Percentiles rank a stretch among this genome's conserved stretches.
phyloP scores from a whole-genome alignment of 2,113 vertebrate species.

The Blennius ocellaris region DNA sequence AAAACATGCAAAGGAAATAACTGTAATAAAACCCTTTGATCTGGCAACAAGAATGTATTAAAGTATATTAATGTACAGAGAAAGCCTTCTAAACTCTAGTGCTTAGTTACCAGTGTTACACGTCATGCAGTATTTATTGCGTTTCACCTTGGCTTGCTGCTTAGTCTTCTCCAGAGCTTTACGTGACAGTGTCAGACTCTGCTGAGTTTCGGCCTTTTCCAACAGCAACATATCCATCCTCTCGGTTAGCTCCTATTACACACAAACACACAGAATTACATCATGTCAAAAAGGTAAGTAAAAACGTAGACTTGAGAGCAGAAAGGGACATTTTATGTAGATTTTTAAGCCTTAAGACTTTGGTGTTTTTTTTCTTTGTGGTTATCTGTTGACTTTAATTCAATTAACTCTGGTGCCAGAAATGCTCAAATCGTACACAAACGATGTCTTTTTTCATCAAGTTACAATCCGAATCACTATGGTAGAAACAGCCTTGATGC shows the following conservation, averaged over 20 bases:
- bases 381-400: too few relatives aligned
- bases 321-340: too few relatives aligned
- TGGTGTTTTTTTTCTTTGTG: too few relatives aligned
- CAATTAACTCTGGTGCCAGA: too few relatives aligned
- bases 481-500: too few relatives aligned
- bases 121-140: not conserved
- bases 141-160: constrained; percentile 87
- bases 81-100: not conserved
- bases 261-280: not conserved
- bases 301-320: too few relatives aligned
- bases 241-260: constrained; percentile 90
- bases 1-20: too few relatives aligned
- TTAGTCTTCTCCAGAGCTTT: constrained; percentile 88
- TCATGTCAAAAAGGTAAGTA: too few relatives aligned
- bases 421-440: too few relatives aligned
- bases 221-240: constrained; percentile 89
- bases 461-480: too few relatives aligned
- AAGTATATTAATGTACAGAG: not conserved
- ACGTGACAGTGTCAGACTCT: constrained; percentile 86
- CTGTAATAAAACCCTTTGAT: not conserved
- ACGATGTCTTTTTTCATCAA: too few relatives aligned
- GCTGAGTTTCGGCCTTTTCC: constrained; percentile 96
- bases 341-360: too few relatives aligned
- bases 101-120: not conserved
- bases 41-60: not conserved